These are phyloP conservation scores for Trichosurus vulpecula DNA, from an alignment of 2,797 vertebrate species.

Conservation along the genomic window DNA sequence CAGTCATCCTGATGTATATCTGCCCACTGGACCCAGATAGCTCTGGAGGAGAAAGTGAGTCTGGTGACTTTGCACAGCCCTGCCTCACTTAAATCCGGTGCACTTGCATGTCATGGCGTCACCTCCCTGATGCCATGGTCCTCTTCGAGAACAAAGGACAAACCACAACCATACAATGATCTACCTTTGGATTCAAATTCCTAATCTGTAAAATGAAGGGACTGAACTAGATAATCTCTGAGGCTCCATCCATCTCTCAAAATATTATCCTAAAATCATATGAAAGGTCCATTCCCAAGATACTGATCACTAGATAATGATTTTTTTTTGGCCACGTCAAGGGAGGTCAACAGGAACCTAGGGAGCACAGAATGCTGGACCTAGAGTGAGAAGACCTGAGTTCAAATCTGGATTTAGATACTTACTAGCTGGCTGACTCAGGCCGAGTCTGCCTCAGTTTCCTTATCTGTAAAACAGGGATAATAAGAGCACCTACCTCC, in stretches of 20 bases:
- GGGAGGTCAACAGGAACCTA: background rate
- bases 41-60: too few species aligned
- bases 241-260: background rate
- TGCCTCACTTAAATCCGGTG: too few species aligned
- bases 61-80: too few species aligned
- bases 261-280: background rate
- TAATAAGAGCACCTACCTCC: background rate
- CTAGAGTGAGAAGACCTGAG: background rate
- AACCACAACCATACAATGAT: too few species aligned
- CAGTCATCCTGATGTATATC: too few species aligned
- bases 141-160: too few species aligned
- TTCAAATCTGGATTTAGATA: background rate
- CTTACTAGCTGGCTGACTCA: background rate
- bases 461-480: background rate
- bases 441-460: background rate
- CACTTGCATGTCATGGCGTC: too few species aligned
- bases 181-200: background rate
- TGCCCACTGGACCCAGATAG: too few species aligned
- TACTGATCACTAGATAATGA: background rate
- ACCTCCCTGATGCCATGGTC: too few species aligned
- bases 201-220: background rate
- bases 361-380: background rate
- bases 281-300: background rate
- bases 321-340: background rate
- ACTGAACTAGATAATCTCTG: background rate